Evolutionary conservation across 2,797 vertebrate species (phyloP), one percentile per base, ranked within the genome.

Genomic region (Peromyscus eremicus): DNA sequence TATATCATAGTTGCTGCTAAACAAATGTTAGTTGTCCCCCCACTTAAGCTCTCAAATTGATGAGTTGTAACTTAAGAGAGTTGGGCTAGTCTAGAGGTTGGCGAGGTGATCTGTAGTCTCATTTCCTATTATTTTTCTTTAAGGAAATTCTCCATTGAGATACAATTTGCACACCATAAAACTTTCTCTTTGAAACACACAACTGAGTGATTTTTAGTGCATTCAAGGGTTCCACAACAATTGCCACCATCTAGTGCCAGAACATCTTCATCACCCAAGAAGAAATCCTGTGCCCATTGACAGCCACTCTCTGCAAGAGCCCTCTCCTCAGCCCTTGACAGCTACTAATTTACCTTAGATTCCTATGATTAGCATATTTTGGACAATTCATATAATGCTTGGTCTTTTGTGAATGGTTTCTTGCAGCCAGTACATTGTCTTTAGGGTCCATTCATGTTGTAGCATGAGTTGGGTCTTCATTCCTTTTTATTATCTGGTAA

Each of bases 61-160:
- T 96, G n/a, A 55, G 0, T 17, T 76, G 27, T 96, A 46, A 94
- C 91, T 75, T 87, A 66, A 84, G 70, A 94, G 40, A 91, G 62
- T 7, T 91, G 80, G 82, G 12, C 32, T 37, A 29, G 32, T 34
- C 40, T 25, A 87, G 70, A 94, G 37, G 17, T 64, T 46, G 21
- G 55, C 25, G 37, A 46, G 89, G n/a, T 40, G 52, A 16, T 70
- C 83, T 94, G 25, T 92, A 68, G 43, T 49, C 79, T 73, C 16
- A 19, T 52, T 21, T 77, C 40, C 52, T 95, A 55, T 27, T 73
- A 94, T 89, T 94, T 4, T 89, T 92, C 60, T 87, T 94, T 87
- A 92, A 79, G 75, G 82, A n/a, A 93, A 89, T 10, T 29, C 68
- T 66, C n/a, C 66, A 10, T 52, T 91, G 70, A 92, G 40, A 23